phyloP scores from a whole-genome alignment of 1,140 invertebrate species.

The Drosophila sechellia region DNA sequence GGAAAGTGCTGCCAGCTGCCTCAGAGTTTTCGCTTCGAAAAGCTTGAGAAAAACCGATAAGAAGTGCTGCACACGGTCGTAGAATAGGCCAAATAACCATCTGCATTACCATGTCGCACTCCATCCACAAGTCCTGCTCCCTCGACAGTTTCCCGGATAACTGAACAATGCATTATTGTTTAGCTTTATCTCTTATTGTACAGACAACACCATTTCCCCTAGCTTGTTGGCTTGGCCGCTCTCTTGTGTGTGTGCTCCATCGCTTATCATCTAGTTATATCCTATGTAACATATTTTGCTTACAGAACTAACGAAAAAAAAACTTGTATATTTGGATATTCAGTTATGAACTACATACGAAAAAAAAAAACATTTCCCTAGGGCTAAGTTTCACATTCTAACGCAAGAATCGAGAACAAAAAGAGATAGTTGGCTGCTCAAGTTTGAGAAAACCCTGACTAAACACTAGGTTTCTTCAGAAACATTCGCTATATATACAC shows the following conservation, averaged over 20 bases:
- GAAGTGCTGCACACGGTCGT: not conserved
- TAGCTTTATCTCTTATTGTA: slow-evolving; percentile 28
- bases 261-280: slow-evolving; percentile 17
- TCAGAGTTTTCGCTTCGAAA: slow-evolving; percentile 1
- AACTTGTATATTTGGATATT: slow-evolving; percentile 65
- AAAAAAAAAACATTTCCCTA: slow-evolving; percentile 49
- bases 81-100: not conserved
- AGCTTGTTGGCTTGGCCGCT: slow-evolving; percentile 62
- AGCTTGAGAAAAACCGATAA: slow-evolving; percentile 3
- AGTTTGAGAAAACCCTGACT: slow-evolving; percentile 13
- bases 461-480: slow-evolving; percentile 10
- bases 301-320: slow-evolving; percentile 47
- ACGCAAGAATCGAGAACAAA: slow-evolving; percentile 1
- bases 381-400: slow-evolving; percentile 28
- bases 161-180: slow-evolving; percentile 12
- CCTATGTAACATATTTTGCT: slow-evolving; percentile 45
- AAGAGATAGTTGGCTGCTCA: slow-evolving; percentile 13
- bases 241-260: slow-evolving; percentile 13
- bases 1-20: slow-evolving; percentile 57
- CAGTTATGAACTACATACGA: slow-evolving; percentile 18
- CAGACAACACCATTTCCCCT: slow-evolving; percentile 34
- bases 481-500: slow-evolving; percentile 19
- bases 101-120: not conserved
- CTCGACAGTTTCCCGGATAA: not conserved
- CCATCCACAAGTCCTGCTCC: not conserved